Evolutionary conservation across 2,888 invertebrate species (phyloP).

Genomic region (Nemotelus nigrinus): DNA sequence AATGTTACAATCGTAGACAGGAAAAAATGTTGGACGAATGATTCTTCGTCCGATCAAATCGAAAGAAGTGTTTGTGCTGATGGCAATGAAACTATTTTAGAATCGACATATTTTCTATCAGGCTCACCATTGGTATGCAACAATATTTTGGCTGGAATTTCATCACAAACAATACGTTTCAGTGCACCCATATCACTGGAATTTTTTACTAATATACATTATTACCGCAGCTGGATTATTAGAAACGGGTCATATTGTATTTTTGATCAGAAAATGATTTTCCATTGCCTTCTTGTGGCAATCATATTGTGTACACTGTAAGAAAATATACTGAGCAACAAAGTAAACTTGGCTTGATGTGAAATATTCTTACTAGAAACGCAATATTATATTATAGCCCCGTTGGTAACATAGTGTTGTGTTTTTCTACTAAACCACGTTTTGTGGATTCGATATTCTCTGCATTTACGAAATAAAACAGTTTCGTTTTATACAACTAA

Average conservation of each 20-base stretch:
- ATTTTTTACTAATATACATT: conserved; percentile 11
- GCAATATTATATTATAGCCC: too few species aligned
- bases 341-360: too few species aligned
- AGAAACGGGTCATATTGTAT: background rate
- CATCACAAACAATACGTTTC: conserved; percentile 65
- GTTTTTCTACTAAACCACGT: too few species aligned
- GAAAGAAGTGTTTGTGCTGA: conserved; percentile 11
- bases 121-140: conserved; percentile 76
- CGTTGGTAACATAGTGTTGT: too few species aligned
- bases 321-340: too few species aligned
- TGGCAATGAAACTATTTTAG: conserved; percentile 14
- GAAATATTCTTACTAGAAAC: too few species aligned
- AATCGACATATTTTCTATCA: conserved; percentile 60
- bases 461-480: too few species aligned
- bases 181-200: background rate
- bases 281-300: too few species aligned
- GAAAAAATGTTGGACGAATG: background rate
- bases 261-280: background rate
- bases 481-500: too few species aligned
- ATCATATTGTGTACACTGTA: too few species aligned
- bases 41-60: background rate
- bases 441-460: too few species aligned
- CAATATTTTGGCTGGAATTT: conserved; percentile 76
- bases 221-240: conserved; percentile 25
- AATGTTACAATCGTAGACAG: background rate